phyloP scores from a whole-genome alignment of 2,888 invertebrate genomes.

The Hirtodrosophila trivittata region DNA sequence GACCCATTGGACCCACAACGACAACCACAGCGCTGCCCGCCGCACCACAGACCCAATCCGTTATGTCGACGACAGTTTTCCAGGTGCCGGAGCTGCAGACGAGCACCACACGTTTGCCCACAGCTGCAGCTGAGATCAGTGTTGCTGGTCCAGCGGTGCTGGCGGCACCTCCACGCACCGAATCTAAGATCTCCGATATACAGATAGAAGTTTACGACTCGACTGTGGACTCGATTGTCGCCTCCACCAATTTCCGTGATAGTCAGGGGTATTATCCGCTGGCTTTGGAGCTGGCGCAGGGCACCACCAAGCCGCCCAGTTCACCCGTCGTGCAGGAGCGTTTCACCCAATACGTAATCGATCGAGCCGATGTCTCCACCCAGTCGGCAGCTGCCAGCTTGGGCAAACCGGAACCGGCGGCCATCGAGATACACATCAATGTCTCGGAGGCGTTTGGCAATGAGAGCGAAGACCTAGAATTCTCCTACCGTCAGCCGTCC shows the following conservation, averaged over 20 bases:
- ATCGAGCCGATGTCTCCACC: constrained; percentile 80
- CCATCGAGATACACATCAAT: constrained; percentile 83
- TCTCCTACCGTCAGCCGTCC: constrained; percentile 78
- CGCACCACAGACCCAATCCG: constrained; percentile 29
- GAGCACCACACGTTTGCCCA: constrained; percentile 63
- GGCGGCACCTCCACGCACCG: constrained; percentile 62
- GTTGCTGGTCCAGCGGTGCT: constrained; percentile 19
- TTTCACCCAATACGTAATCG: constrained; percentile 82
- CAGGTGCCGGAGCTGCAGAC: constrained; percentile 67
- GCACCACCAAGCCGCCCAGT: constrained; percentile 63
- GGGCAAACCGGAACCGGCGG: constrained; percentile 82
- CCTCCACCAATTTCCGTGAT: constrained; percentile 82
- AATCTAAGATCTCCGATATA: constrained; percentile 82
- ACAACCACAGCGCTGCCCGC: constrained; percentile 11
- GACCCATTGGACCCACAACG: constrained; percentile 25
- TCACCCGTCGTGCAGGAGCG: constrained; percentile 70
- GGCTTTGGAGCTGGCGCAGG: constrained; percentile 36
- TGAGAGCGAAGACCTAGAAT: constrained; percentile 82
- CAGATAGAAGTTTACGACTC: constrained; percentile 83
- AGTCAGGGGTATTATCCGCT: constrained; percentile 55
- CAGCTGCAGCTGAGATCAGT: constrained; percentile 32
- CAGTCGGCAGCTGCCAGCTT: constrained; percentile 60
- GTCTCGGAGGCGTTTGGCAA: constrained; percentile 82
- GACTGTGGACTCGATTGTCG: constrained; percentile 81
- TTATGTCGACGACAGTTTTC: constrained; percentile 78